These are phyloP conservation scores for Lepus americanus DNA, from an alignment of 2,113 vertebrate species.

Conservation along the genomic window DNA sequence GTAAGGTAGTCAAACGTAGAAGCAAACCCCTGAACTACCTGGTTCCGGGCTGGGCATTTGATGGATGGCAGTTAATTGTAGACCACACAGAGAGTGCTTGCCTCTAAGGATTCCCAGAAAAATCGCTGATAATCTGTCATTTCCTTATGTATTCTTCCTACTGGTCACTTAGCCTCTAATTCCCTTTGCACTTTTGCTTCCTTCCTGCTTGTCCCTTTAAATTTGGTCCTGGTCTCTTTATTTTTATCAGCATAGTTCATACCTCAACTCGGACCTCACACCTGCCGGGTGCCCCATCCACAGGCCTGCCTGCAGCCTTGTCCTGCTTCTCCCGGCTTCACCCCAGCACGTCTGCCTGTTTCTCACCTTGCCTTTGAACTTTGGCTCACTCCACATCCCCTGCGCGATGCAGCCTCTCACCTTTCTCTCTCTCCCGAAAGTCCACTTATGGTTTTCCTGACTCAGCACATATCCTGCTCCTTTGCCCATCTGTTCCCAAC, in stretches of 20 bases:
- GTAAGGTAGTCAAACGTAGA: neutral
- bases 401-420: too few relatives aligned
- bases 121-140: neutral
- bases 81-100: fast-evolving
- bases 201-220: neutral
- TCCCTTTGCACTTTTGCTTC: neutral
- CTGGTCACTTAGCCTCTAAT: neutral
- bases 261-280: neutral
- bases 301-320: neutral
- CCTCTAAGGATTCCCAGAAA: neutral
- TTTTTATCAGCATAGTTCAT: neutral
- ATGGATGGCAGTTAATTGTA: neutral
- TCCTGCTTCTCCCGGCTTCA: neutral
- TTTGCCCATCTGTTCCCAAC: neutral
- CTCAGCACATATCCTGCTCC: neutral
- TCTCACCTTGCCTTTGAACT: neutral
- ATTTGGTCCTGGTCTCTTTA: neutral
- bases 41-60: neutral
- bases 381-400: neutral
- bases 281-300: fast-evolving
- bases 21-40: neutral
- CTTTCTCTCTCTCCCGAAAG: fast-evolving
- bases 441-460: neutral
- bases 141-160: neutral
- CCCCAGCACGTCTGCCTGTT: fast-evolving